phyloP scores from a whole-genome alignment of 2,797 vertebrate species.

The Poecilia gillii region DNA sequence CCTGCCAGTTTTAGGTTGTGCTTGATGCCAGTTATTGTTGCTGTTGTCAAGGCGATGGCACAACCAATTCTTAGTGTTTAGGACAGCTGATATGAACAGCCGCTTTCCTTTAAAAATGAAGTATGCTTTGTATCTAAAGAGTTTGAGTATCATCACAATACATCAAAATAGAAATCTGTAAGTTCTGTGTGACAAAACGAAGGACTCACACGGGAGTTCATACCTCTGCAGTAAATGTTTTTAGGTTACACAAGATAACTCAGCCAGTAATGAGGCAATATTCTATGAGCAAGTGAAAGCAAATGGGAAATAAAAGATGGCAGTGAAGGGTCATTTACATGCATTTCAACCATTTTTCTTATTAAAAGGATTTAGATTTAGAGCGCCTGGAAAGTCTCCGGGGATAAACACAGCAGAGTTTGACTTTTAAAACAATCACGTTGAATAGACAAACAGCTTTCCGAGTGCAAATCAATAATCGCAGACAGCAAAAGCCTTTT shows the following conservation, averaged over 20 bases:
- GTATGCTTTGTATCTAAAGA: not conserved
- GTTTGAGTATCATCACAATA: not conserved
- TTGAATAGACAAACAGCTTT: not conserved
- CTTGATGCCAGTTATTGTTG: not conserved
- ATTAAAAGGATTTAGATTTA: not conserved
- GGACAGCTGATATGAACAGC: not conserved
- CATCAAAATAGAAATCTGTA: not conserved
- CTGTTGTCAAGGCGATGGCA: not conserved
- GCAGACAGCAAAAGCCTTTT: not conserved
- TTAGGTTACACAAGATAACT: not conserved
- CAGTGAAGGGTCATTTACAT: not conserved
- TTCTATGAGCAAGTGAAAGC: not conserved
- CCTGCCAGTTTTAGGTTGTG: not conserved
- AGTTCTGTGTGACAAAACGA: not conserved
- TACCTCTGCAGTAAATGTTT: not conserved
- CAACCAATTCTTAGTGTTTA: not conserved
- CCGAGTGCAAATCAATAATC: not conserved
- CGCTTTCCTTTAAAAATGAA: not conserved
- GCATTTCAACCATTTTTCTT: not conserved
- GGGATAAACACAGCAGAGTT: not conserved
- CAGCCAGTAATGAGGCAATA: not conserved
- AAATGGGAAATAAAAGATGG: not conserved
- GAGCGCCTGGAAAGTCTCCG: not conserved
- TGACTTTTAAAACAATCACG: constrained; percentile 9
- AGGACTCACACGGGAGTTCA: not conserved